Evolutionary conservation across 1,140 invertebrate genomes (phyloP).

Genomic region (Drosophila aff.): DNA sequence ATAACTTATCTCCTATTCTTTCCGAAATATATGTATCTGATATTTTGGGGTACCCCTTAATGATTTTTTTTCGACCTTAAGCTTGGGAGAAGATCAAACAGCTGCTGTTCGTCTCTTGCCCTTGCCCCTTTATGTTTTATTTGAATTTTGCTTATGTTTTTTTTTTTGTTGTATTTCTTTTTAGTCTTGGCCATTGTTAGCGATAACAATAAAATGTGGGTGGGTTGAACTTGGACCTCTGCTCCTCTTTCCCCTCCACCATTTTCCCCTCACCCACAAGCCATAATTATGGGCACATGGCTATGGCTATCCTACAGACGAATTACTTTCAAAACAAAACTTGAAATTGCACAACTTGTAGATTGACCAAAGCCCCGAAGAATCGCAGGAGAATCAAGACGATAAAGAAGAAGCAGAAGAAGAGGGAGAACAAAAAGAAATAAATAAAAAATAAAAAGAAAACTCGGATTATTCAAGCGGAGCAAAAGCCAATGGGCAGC

Average conservation of each 20-base stretch:
- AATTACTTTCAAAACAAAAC: constrained; percentile 77
- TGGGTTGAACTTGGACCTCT: constrained; percentile 81
- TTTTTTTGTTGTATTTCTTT: constrained; percentile 5
- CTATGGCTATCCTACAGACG: constrained; percentile 59
- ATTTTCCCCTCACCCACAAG: constrained; percentile 36
- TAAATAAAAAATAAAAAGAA: constrained; percentile 29
- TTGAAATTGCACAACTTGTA: constrained; percentile 66
- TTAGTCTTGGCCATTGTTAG: constrained; percentile 66
- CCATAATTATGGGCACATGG: constrained; percentile 74
- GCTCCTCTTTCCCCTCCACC: background rate
- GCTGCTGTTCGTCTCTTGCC: constrained; percentile 59
- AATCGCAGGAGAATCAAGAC: constrained; percentile 30
- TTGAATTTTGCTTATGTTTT: background rate
- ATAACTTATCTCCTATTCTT: background rate
- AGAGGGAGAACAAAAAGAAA: constrained; percentile 34
- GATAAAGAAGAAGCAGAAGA: constrained; percentile 41
- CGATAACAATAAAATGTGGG: constrained; percentile 82
- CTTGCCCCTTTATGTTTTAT: constrained; percentile 31
- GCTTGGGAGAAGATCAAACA: constrained; percentile 15
- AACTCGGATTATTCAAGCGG: constrained; percentile 72
- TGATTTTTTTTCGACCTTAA: constrained; percentile 12
- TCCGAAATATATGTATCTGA: background rate
- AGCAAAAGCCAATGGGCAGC: constrained; percentile 78
- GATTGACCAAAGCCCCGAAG: constrained; percentile 51
- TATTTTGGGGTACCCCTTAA: constrained; percentile 7